These are phyloP conservation scores for Phaetusa simplex DNA, from an alignment of 2,113 vertebrate genomes.

Conservation along the genomic window DNA sequence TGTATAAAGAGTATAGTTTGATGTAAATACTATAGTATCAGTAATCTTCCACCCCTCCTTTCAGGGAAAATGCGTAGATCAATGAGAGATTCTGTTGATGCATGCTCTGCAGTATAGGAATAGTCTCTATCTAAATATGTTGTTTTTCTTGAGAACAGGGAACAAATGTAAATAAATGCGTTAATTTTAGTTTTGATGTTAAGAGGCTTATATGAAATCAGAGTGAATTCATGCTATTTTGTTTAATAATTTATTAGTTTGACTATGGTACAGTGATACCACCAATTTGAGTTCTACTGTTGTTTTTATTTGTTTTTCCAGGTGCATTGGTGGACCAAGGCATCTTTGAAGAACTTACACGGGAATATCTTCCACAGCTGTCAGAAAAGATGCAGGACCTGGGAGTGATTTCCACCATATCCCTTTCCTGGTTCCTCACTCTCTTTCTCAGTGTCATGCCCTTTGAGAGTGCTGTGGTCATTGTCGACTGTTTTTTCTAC, in stretches of 20 bases:
- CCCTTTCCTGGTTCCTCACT: constrained; percentile 96
- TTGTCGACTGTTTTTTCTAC: constrained; percentile 97
- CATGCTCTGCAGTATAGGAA: not conserved
- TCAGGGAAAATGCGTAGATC: not conserved
- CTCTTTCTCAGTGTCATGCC: constrained; percentile 97
- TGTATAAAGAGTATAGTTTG: not conserved
- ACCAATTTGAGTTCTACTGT: not conserved
- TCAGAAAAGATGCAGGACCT: constrained; percentile 95
- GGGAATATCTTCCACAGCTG: constrained; percentile 86
- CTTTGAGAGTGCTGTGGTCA: constrained; percentile 92
- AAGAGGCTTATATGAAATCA: not conserved
- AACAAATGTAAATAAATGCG: not conserved
- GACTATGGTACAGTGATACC: not conserved
- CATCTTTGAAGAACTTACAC: constrained; percentile 94
- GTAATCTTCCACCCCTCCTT: not conserved
- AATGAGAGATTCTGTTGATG: not conserved
- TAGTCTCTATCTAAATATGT: not conserved
- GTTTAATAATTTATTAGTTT: not conserved
- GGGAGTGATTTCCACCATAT: constrained; percentile 96
- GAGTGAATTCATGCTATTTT: not conserved
- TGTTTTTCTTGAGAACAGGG: not conserved
- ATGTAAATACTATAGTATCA: not conserved
- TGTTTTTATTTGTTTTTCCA: constrained; percentile 41
- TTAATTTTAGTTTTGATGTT: not conserved
- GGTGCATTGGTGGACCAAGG: constrained; percentile 96